Evolutionary conservation across 2,888 invertebrate genomes (phyloP).

Genomic region (Noctua janthina): DNA sequence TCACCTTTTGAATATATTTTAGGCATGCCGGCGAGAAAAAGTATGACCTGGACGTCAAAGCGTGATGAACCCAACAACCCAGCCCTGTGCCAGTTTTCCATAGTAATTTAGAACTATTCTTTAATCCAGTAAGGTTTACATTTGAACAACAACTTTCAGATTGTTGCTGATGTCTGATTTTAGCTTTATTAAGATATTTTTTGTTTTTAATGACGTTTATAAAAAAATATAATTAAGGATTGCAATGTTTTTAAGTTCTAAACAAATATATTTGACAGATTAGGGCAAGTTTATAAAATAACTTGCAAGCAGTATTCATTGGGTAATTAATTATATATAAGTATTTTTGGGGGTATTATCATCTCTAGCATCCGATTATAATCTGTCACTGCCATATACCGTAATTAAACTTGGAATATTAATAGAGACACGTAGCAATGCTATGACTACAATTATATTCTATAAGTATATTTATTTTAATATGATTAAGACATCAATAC

Average conservation of each 20-base stretch:
- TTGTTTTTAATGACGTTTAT: conserved; percentile 24
- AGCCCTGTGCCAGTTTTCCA: conserved; percentile 56
- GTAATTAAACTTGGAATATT: conserved; percentile 10
- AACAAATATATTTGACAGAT: conserved; percentile 18
- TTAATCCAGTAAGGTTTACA: conserved; percentile 63
- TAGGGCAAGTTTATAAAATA: conserved; percentile 9
- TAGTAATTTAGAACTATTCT: conserved; percentile 64
- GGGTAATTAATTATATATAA: conserved; percentile 5
- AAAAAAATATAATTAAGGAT: conserved; percentile 18
- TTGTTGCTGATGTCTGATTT: conserved; percentile 50
- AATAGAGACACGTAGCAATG: conserved; percentile 34
- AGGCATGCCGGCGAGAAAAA: conserved; percentile 87
- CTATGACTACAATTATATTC: conserved; percentile 24
- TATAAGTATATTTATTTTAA: conserved; percentile 46
- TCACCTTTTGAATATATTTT: conserved; percentile 73
- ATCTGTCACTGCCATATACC: conserved; percentile 38
- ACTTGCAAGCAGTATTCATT: conserved; percentile 50
- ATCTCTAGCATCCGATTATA: conserved; percentile 21
- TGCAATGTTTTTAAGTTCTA: conserved; percentile 40
- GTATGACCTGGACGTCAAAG: conserved; percentile 85
- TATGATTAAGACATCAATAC: conserved; percentile 22
- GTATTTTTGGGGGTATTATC: conserved; percentile 7
- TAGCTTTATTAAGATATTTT: conserved; percentile 53
- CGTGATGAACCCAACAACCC: conserved; percentile 75
- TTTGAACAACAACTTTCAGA: conserved; percentile 52